Conservation (phyloP, 2,113 vertebrate species). For the Pachypanchax playfairii region DNA sequence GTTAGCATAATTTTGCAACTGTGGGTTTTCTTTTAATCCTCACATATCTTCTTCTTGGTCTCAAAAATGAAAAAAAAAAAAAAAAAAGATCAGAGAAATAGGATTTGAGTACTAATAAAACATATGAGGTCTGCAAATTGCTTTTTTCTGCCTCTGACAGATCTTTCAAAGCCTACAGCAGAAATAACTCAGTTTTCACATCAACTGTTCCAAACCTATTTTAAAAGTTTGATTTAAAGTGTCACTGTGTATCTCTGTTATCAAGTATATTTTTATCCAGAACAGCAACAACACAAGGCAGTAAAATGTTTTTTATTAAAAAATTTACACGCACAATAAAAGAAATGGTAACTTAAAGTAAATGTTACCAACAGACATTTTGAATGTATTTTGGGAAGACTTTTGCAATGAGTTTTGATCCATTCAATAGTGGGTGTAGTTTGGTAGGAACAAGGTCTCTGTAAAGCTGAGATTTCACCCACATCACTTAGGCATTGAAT, state of each 20-base stretch:
- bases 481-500: not conserved
- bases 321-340: not conserved
- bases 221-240: slow-evolving; percentile 47
- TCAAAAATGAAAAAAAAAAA: slow-evolving; percentile 33
- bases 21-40: slow-evolving; percentile 28
- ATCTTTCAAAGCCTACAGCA: slow-evolving; percentile 44
- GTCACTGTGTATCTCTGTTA: slow-evolving; percentile 19
- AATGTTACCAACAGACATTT: not conserved
- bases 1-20: slow-evolving; percentile 45
- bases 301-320: slow-evolving; percentile 16
- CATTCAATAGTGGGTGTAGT: slow-evolving; percentile 10
- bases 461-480: not conserved
- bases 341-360: not conserved
- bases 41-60: slow-evolving; percentile 24
- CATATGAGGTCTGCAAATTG: slow-evolving; percentile 17
- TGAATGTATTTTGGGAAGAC: slow-evolving; percentile 5
- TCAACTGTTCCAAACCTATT: slow-evolving; percentile 35
- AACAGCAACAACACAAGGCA: slow-evolving; percentile 6
- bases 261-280: slow-evolving; percentile 34
- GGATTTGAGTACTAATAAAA: slow-evolving; percentile 46
- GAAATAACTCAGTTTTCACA: slow-evolving; percentile 49
- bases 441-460: not conserved
- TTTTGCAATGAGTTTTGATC: slow-evolving; percentile 11
- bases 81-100: slow-evolving; percentile 46
- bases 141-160: slow-evolving; percentile 37